These are phyloP conservation scores for Machaerirhynchus nigripectus DNA, from an alignment of 2,113 vertebrate species.

Conservation along the genomic window DNA sequence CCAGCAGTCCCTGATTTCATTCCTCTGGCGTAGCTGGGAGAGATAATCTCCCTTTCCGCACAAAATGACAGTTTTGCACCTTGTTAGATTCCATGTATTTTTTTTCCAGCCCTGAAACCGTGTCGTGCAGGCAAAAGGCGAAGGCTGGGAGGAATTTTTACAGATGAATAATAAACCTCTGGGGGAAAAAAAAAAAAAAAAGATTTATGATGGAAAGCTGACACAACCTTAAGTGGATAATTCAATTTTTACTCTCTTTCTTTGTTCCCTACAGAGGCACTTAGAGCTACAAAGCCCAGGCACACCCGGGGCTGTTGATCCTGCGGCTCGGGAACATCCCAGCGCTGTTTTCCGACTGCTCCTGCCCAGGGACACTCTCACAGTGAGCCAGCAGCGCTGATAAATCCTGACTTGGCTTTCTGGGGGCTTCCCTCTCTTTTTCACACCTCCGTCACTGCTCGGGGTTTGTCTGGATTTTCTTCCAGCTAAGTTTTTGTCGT, in stretches of 20 bases:
- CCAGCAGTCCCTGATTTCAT: no score
- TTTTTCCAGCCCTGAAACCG: neutral
- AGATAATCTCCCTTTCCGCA: neutral
- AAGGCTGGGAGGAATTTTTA: neutral
- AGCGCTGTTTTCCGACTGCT: neutral
- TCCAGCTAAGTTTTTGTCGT: accelerated
- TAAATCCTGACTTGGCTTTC: neutral
- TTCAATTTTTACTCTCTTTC: slow-evolving; percentile 43
- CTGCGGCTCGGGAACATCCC: neutral
- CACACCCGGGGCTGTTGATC: neutral
- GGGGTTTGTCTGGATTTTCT: neutral
- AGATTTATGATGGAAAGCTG: slow-evolving; percentile 52
- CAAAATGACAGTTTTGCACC: neutral
- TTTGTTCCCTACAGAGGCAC: slow-evolving; percentile 34
- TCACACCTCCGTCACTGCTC: accelerated
- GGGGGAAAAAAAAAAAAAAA: neutral
- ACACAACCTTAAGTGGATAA: slow-evolving; percentile 28
- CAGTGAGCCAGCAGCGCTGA: neutral
- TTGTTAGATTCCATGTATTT: neutral
- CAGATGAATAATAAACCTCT: neutral
- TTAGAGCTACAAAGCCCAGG: slow-evolving; percentile 3
- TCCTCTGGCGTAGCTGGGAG: neutral
- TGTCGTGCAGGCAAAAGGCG: accelerated
- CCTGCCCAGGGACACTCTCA: neutral
- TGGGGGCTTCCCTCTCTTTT: neutral